A percentile compares a stretch with the other conserved stretches of the same genome.
phyloP scores from a whole-genome alignment of 2,888 invertebrate species.

The Carcina quercana region DNA sequence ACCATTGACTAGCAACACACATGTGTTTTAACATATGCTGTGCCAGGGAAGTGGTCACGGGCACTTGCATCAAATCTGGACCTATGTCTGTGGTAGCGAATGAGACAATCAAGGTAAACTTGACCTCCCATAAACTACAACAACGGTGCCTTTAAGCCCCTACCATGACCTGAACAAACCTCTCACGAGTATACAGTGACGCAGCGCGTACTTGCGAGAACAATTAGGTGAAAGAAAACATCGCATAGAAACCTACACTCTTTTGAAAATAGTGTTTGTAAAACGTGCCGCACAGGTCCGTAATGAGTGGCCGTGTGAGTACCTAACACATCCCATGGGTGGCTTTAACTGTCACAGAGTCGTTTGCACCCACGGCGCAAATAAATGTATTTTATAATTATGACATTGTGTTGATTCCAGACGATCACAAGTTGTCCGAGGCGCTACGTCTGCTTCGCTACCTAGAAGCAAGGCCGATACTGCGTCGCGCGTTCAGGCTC shows the following conservation, averaged over 20 bases:
- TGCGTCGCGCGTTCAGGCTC: conserved; percentile 13
- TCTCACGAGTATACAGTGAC: too few species aligned
- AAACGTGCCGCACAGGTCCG: too few species aligned
- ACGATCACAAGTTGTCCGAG: not conserved
- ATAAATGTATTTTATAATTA: not conserved
- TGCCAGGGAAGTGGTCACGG: not conserved
- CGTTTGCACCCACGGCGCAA: not conserved
- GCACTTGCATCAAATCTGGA: not conserved
- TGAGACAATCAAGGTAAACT: too few species aligned
- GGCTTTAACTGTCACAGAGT: not conserved
- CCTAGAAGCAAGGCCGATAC: conserved; percentile 13
- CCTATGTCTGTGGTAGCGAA: not conserved
- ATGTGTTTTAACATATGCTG: not conserved
- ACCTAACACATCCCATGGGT: not conserved
- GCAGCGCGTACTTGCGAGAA: too few species aligned
- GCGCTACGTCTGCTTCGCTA: conserved; percentile 14
- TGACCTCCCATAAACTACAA: too few species aligned
- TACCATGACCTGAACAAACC: too few species aligned
- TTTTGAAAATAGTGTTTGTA: too few species aligned
- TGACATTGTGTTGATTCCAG: not conserved
- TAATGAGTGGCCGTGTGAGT: too few species aligned
- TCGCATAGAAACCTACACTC: too few species aligned
- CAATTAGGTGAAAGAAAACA: too few species aligned
- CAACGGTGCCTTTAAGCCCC: too few species aligned
- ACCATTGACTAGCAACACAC: not conserved